These are phyloP conservation scores for Dryobates pubescens DNA, from an alignment of 2,797 vertebrate species.

Conservation along the genomic window DNA sequence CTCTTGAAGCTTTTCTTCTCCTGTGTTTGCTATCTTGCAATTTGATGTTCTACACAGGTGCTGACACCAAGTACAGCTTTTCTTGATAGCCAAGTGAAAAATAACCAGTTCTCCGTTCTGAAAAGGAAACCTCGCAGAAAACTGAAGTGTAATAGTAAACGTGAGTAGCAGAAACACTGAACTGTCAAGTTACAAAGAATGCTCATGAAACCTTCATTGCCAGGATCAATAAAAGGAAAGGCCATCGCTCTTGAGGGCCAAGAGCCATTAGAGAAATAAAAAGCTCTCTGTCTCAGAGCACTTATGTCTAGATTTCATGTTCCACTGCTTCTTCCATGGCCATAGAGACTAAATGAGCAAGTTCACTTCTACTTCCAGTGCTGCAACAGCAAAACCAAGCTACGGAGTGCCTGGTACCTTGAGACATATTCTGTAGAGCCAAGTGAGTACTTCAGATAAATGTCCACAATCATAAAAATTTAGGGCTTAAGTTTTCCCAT, in stretches of 20 bases:
- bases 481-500: neutral
- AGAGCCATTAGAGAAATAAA: conserved; percentile 22
- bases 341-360: neutral
- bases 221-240: conserved; percentile 48
- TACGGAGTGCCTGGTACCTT: neutral
- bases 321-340: neutral
- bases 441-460: neutral
- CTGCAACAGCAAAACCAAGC: neutral
- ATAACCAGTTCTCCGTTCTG: neutral
- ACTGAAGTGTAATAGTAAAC: neutral
- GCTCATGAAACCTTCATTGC: conserved; percentile 32
- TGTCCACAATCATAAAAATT: neutral
- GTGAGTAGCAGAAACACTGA: conserved; percentile 27
- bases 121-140: neutral
- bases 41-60: neutral
- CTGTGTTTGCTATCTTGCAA: neutral
- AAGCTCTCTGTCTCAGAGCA: neutral
- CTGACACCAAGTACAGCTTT: neutral
- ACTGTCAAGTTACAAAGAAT: conserved; percentile 46
- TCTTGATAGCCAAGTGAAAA: conserved; percentile 11
- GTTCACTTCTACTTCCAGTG: neutral
- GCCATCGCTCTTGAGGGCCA: neutral
- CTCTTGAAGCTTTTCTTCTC: neutral
- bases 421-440: neutral
- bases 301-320: neutral